Evolutionary conservation across 2,888 invertebrate species (phyloP), one percentile per base, ranked within the genome.

Genomic region (Dorcus parallelipipedus): DNA sequence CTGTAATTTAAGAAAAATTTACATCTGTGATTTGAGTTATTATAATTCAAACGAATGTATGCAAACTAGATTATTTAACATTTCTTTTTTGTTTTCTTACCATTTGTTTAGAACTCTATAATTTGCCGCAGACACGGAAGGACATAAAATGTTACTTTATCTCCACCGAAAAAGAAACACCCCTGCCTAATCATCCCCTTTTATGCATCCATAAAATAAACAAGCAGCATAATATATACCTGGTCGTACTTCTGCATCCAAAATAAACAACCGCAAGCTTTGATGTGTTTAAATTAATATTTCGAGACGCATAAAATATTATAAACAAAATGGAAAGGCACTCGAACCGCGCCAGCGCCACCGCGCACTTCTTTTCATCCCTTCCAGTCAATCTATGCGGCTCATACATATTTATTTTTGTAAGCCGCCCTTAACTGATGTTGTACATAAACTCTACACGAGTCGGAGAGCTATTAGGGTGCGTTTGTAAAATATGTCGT

Each of bases 351-450:
- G 20, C 26, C 26, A 33, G 26, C 26, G 26, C 45, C 20, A 45
- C 51, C 51, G 51, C 56, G 45, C 45, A 56, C 52, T 60, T 59
- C 60, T 61, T 63, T 64, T 63, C 63, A 63, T 58, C 63, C 64
- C 61, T 59, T 58, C 54, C 53, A 62, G 60, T 62, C 62, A 61
- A 66, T 66, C 60, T 62, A 64, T 64, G 60, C 40, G 50, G 52
- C 62, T 63, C 64, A 67, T 67, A 62, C 64, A 64, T 67, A 66
- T 67, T 67, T 67, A 66, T 67, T 62, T 62, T 64, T 59, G 58
- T 65, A 67, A 67, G 62, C 63, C 62, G 59, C 64, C 66, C 64
- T 64, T 61, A 62, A 64, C 63, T 65, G 62, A 63, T 67, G 65
- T 64, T 61, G 54, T 60, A 63, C 61, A 64, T 64, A 63, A 59